Percentiles rank a stretch among this genome's conserved stretches.
Evolutionary conservation across 1,140 invertebrate species (phyloP).

Genomic region (Choristoneura fumiferana): DNA sequence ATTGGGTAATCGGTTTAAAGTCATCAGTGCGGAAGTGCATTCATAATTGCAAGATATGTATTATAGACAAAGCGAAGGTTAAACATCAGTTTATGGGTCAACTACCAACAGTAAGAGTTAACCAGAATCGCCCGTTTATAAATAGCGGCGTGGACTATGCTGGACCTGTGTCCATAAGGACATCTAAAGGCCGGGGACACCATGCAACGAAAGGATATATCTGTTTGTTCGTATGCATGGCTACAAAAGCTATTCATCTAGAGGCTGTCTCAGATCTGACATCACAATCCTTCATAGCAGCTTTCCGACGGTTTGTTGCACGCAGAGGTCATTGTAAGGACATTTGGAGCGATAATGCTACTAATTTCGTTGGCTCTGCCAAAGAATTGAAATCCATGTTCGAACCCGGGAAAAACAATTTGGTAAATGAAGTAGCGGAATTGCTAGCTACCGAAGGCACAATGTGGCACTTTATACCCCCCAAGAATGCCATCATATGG

Average conservation of each 20-base stretch:
- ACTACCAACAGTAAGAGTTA: conserved; percentile 33
- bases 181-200: conserved; percentile 19
- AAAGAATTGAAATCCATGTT: conserved; percentile 21
- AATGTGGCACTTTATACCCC: conserved; percentile 21
- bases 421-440: conserved; percentile 2
- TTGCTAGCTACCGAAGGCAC: neutral
- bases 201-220: conserved; percentile 23
- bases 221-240: conserved; percentile 26
- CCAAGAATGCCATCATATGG: conserved; percentile 36
- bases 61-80: neutral
- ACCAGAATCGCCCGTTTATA: no score
- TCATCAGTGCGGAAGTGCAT: conserved; percentile 25
- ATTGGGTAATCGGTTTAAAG: conserved; percentile 33
- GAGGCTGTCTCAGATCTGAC: conserved; percentile 22
- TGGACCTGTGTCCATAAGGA: conserved; percentile 14
- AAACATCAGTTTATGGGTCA: conserved; percentile 39
- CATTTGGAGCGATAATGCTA: conserved; percentile 49
- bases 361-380: conserved; percentile 46
- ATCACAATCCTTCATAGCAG: conserved; percentile 22
- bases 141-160: conserved; percentile 25
- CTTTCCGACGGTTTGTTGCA: conserved; percentile 23
- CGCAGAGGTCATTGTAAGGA: conserved; percentile 36
- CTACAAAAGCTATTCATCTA: conserved; percentile 26
- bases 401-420: neutral
- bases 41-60: conserved; percentile 1